Conservation (phyloP, 1,140 invertebrate species). For the Heliconius hewitsoni region DNA sequence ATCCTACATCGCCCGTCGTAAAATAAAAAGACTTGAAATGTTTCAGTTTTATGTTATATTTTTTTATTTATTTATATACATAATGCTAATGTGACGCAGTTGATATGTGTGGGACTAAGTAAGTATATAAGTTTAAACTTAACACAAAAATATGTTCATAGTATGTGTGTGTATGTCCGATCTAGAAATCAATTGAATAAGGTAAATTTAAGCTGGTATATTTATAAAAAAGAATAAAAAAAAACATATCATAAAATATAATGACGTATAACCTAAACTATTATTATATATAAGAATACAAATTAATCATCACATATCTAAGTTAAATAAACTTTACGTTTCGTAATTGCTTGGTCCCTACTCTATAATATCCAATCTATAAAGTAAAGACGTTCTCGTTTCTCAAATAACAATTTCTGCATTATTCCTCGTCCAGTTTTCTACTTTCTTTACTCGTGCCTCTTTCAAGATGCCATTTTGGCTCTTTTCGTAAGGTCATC, state of each 20-base stretch:
- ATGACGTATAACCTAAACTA: not conserved
- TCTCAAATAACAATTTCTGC: conserved; percentile 13
- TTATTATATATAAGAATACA: not conserved
- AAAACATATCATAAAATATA: not conserved
- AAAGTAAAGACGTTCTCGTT: not conserved
- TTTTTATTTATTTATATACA: not conserved
- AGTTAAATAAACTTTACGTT: not conserved
- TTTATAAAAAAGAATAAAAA: not conserved
- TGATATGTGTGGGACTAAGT: not conserved
- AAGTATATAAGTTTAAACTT: not conserved
- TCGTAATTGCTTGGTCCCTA: not conserved
- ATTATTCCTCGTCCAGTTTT: conserved; percentile 35
- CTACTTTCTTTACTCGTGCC: conserved; percentile 49
- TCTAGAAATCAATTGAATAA: not conserved
- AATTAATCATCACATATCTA: too few relatives aligned
- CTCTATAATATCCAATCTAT: conserved; percentile 13
- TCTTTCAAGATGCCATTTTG: conserved; percentile 59
- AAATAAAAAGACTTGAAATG: not conserved
- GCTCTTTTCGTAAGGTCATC: conserved; percentile 57
- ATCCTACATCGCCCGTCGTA: not conserved
- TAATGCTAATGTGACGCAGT: not conserved
- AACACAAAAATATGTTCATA: not conserved
- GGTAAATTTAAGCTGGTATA: not conserved
- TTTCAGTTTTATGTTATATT: not conserved
- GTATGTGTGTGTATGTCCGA: not conserved